A percentile compares a stretch with the other conserved stretches of the same genome.
Conservation (phyloP, 2,113 vertebrate species). For the Neolamprologus fasciatus region DNA sequence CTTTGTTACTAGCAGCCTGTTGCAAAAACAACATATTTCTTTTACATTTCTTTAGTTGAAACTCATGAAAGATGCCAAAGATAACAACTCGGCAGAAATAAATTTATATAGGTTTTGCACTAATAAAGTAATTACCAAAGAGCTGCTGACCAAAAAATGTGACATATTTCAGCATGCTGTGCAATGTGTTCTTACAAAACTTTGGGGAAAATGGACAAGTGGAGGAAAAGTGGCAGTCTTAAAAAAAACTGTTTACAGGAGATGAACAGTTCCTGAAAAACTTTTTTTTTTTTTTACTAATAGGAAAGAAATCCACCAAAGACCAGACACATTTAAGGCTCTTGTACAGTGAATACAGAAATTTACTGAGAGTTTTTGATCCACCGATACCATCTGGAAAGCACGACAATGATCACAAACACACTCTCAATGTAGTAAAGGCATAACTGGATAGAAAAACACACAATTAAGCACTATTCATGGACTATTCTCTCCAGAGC, state of each 20-base stretch:
- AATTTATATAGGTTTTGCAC: fast-evolving
- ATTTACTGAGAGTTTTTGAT: neutral
- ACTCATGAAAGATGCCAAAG: neutral
- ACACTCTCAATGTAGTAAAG: fast-evolving
- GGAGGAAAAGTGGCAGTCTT: neutral
- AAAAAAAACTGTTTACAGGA: neutral
- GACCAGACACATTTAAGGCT: neutral
- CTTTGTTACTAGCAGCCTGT: neutral
- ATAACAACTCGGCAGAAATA: neutral
- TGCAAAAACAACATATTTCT: neutral
- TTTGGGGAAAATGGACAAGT: neutral
- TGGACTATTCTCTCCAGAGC: neutral
- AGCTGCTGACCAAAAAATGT: neutral
- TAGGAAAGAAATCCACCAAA: neutral
- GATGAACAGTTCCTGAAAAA: neutral
- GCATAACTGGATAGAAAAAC: neutral
- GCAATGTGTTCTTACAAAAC: neutral
- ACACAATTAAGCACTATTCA: neutral
- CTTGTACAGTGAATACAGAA: neutral
- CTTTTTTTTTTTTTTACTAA: fast-evolving
- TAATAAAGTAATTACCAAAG: neutral
- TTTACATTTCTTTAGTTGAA: neutral
- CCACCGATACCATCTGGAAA: neutral
- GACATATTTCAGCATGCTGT: neutral
- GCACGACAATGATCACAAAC: neutral